Percentiles rank a stretch among this genome's conserved stretches.
Conservation (phyloP, 2,797 vertebrate species). For the Sebastes glaucus region DNA sequence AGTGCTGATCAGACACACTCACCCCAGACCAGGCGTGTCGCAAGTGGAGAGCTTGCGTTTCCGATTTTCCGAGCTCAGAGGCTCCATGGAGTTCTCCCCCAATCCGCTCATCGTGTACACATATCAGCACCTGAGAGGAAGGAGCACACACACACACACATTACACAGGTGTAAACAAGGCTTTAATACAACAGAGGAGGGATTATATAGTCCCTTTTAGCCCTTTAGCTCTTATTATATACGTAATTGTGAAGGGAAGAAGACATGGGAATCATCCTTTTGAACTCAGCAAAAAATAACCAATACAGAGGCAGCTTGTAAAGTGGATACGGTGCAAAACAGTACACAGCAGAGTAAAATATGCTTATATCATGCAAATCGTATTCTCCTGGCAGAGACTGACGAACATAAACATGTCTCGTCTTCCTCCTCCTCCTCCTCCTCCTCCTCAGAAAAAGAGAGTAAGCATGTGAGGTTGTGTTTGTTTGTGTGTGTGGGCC, state of each 20-base stretch:
- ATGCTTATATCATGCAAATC: slow-evolving; percentile 77
- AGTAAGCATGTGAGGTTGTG: slow-evolving; percentile 61
- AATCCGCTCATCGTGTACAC: slow-evolving; percentile 90
- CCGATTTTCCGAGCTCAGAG: slow-evolving; percentile 87
- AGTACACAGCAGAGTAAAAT: slow-evolving; percentile 58
- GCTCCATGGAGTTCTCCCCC: slow-evolving; percentile 93
- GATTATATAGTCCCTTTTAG: slow-evolving; percentile 33
- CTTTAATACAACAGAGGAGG: slow-evolving; percentile 11
- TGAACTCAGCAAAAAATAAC: slow-evolving; percentile 44
- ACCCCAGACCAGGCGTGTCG: slow-evolving; percentile 90
- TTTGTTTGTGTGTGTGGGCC: slow-evolving; percentile 45
- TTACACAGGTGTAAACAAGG: slow-evolving; percentile 18
- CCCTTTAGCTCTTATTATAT: slow-evolving; percentile 23
- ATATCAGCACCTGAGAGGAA: slow-evolving; percentile 87
- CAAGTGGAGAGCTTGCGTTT: slow-evolving; percentile 93
- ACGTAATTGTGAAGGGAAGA: slow-evolving; percentile 31
- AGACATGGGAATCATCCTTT: slow-evolving; percentile 21
- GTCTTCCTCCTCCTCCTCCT: slow-evolving; percentile 54
- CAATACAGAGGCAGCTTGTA: slow-evolving; percentile 20
- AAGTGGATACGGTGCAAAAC: slow-evolving; percentile 31
- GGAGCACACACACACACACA: not conserved
- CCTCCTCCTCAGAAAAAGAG: slow-evolving; percentile 39
- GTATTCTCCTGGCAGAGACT: slow-evolving; percentile 68
- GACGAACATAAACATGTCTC: slow-evolving; percentile 74
- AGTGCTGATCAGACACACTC: slow-evolving; percentile 55